These are phyloP conservation scores for Notoglanidium macrostoma DNA, from an alignment of 2,797 vertebrate species.

Conservation along the genomic window DNA sequence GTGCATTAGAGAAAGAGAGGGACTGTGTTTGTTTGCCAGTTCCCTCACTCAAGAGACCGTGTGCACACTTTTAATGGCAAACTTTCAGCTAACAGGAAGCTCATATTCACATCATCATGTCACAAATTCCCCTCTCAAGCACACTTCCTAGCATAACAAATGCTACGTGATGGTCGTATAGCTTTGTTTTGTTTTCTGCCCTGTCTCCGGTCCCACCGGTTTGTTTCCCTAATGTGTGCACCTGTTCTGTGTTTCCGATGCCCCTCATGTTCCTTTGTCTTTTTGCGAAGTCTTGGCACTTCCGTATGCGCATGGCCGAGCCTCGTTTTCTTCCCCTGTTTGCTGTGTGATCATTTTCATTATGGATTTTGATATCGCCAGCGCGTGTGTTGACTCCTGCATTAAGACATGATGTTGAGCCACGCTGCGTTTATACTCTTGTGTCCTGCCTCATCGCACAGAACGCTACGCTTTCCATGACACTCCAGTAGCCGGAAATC, in stretches of 20 bases:
- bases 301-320: background rate
- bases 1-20: background rate
- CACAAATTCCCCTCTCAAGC: background rate
- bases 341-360: background rate
- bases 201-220: background rate
- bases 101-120: background rate
- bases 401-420: background rate
- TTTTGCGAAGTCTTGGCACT: background rate
- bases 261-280: background rate
- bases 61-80: background rate
- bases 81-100: background rate
- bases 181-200: background rate
- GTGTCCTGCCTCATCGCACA: background rate
- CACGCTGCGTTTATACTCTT: background rate
- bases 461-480: background rate
- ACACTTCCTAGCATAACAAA: background rate
- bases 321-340: background rate
- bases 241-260: background rate
- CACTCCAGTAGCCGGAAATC: background rate
- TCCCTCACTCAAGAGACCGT: background rate
- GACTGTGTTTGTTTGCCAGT: background rate
- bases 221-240: background rate
- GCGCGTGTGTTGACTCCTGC: background rate
- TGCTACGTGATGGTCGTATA: background rate
- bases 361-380: background rate